Conservation (phyloP, 2,113 vertebrate species). For the Pycnonotus jocosus region DNA sequence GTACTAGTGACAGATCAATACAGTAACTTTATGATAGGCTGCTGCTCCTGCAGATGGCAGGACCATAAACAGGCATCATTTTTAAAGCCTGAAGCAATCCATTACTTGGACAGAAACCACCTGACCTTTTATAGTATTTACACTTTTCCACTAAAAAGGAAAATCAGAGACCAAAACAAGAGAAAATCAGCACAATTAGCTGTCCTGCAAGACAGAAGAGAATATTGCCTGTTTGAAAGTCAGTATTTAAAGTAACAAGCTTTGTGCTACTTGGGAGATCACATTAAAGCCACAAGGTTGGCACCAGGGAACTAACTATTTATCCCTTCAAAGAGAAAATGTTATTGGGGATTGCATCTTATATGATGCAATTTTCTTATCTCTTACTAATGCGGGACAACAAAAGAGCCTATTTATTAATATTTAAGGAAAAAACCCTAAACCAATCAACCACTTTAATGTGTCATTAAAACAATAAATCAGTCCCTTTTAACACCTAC, state of each 20-base stretch:
- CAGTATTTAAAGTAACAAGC: background rate
- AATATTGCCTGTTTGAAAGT: background rate
- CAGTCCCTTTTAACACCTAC: background rate
- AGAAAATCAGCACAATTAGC: background rate
- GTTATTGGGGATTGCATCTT: background rate
- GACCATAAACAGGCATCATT: constrained; percentile 39
- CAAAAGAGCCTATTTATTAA: background rate
- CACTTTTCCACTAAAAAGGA: background rate
- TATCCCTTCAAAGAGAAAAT: background rate
- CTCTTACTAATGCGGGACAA: background rate
- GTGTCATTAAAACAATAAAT: background rate
- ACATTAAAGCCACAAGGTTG: background rate
- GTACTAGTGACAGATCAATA: constrained; percentile 59
- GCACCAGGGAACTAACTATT: background rate
- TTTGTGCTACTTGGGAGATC: background rate
- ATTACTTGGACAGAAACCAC: constrained; percentile 43
- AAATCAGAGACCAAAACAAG: background rate
- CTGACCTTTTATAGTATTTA: constrained; percentile 36
- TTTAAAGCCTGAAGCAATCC: constrained; percentile 18
- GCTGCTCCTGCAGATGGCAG: constrained; percentile 41
- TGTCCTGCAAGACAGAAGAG: background rate
- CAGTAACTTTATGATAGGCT: constrained; percentile 46
- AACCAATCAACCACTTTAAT: background rate
- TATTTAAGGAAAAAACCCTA: rapidly evolving
- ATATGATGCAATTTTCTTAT: background rate